Conservation (phyloP, 2,888 invertebrate genomes). For the Resseliella maxima region DNA sequence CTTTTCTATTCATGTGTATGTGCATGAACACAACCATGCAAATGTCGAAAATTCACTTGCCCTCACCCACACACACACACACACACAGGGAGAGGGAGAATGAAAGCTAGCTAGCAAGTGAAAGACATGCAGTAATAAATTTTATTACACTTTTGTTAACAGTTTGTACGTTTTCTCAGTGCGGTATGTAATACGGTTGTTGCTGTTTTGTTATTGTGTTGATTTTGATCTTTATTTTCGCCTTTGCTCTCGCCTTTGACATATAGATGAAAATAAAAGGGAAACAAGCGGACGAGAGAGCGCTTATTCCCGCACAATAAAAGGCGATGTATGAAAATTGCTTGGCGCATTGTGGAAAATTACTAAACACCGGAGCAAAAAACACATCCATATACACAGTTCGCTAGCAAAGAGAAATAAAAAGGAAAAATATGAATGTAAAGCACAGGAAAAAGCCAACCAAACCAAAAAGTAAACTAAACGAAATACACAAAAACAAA, state of each 20-base stretch:
- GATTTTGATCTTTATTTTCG: slow-evolving; percentile 51
- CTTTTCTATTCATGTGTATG: neutral
- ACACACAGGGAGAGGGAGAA: neutral
- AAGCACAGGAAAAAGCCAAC: neutral
- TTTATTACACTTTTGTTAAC: slow-evolving; percentile 53
- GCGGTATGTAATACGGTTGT: slow-evolving; percentile 46
- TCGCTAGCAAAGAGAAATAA: neutral
- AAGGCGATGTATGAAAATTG: neutral
- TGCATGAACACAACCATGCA: too few relatives aligned
- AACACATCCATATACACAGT: neutral
- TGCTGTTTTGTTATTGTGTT: slow-evolving; percentile 50
- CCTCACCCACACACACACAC: neutral
- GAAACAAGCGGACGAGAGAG: neutral
- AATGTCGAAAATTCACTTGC: too few relatives aligned
- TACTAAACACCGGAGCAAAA: neutral
- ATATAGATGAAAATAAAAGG: neutral
- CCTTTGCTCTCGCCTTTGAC: slow-evolving; percentile 53
- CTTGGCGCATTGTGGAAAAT: neutral
- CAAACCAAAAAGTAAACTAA: slow-evolving; percentile 29
- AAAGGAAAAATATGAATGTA: neutral
- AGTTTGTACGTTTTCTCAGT: slow-evolving; percentile 45
- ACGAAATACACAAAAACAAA: slow-evolving; percentile 2
- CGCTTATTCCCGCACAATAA: neutral
- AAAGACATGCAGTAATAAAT: slow-evolving; percentile 51
- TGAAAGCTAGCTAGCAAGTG: slow-evolving; percentile 17